A percentile compares a stretch with the other conserved stretches of the same genome.
Evolutionary conservation across 2,797 vertebrate genomes (phyloP).

Genomic region (Hirundo rustica): DNA sequence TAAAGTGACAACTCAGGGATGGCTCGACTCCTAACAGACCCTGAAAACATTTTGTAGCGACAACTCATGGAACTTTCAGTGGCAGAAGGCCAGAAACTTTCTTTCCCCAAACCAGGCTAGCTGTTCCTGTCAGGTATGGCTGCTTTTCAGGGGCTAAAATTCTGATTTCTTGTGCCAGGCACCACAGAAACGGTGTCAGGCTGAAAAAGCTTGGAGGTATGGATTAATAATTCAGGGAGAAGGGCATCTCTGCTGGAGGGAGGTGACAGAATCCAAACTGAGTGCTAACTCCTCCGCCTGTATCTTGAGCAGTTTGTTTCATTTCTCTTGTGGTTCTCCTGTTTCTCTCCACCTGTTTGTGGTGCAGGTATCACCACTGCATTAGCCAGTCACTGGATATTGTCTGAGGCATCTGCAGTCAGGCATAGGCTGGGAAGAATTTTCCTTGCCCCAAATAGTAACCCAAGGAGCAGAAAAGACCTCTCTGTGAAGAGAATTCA

Average conservation of each 20-base stretch:
- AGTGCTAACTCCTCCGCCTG: neutral
- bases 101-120: neutral
- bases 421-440: neutral
- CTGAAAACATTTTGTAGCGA: neutral
- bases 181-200: neutral
- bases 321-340: neutral
- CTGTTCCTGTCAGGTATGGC: neutral
- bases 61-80: neutral
- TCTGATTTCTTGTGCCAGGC: neutral
- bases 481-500: neutral
- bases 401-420: neutral
- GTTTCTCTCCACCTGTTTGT: neutral
- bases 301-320: neutral
- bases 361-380: neutral
- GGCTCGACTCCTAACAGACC: neutral
- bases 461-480: slow-evolving; percentile 8
- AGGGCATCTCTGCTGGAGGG: neutral
- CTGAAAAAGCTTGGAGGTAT: neutral
- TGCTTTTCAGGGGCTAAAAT: neutral
- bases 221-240: neutral
- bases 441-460: neutral
- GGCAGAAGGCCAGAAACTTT: neutral
- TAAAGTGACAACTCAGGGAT: neutral
- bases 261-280: neutral
- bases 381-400: neutral